These are phyloP conservation scores for Heterocephalus glaber DNA, from an alignment of 2,113 vertebrate genomes.

Conservation along the genomic window DNA sequence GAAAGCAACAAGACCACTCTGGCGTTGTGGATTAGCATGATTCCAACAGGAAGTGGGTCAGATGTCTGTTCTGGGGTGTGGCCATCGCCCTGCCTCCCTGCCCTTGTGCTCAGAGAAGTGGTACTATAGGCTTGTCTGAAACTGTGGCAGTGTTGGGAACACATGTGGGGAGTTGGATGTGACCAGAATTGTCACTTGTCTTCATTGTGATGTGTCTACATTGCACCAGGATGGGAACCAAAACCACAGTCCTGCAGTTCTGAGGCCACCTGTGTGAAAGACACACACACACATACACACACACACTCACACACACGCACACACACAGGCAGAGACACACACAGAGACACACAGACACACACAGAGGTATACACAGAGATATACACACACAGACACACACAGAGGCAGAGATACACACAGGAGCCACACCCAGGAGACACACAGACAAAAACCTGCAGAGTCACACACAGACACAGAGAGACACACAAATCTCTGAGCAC, in stretches of 20 bases:
- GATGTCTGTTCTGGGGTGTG: neutral
- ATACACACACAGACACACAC: neutral
- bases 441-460: neutral
- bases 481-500: neutral
- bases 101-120: neutral
- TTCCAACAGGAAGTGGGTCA: neutral
- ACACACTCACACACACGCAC: neutral
- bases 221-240: neutral
- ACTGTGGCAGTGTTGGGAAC: neutral
- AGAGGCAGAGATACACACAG: neutral
- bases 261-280: neutral
- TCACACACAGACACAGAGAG: neutral
- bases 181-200: neutral
- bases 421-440: neutral
- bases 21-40: neutral
- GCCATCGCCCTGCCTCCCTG: neutral
- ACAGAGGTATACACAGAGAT: neutral
- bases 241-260: neutral
- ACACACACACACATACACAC: accelerated
- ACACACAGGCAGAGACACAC: neutral
- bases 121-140: neutral
- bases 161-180: neutral
- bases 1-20: neutral
- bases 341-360: no score
- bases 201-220: conserved; percentile 18